These are phyloP conservation scores for Melieria crassipennis DNA, from an alignment of 2,888 invertebrate genomes.

Conservation along the genomic window DNA sequence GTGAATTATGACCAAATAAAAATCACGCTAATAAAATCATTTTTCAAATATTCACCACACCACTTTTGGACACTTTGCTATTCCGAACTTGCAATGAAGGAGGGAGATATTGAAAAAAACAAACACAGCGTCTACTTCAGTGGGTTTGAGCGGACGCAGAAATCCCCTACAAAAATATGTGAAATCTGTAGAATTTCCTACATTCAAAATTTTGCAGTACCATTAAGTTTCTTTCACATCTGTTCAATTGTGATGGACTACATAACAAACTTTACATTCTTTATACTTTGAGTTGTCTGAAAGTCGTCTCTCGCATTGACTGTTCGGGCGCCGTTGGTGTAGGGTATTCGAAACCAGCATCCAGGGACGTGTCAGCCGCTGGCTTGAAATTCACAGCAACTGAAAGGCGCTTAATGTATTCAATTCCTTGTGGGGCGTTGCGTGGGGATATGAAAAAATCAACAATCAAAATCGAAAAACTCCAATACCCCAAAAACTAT, in stretches of 20 bases:
- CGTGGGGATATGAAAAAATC: constrained; percentile 1
- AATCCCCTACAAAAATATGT: too few relatives aligned
- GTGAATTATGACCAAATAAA: constrained; percentile 46
- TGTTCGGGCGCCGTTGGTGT: too few relatives aligned
- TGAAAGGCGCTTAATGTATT: neutral
- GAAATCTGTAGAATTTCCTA: neutral
- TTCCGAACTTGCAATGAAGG: neutral
- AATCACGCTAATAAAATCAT: constrained; percentile 45
- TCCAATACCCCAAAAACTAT: constrained; percentile 28
- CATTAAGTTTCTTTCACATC: neutral
- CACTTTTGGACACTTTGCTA: constrained; percentile 3
- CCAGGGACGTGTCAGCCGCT: too few relatives aligned
- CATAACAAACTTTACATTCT: neutral
- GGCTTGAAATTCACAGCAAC: too few relatives aligned
- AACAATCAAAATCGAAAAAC: neutral
- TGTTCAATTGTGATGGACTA: neutral
- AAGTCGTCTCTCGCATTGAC: neutral
- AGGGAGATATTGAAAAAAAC: neutral
- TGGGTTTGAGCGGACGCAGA: too few relatives aligned
- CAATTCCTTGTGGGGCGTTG: constrained; percentile 3
- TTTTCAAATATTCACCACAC: constrained; percentile 35
- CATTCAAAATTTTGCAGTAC: neutral
- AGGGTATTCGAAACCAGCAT: too few relatives aligned
- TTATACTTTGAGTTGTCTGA: neutral
- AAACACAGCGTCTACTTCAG: neutral